Conservation (phyloP, 1,140 invertebrate genomes). For the Arctopsyche grandis region DNA sequence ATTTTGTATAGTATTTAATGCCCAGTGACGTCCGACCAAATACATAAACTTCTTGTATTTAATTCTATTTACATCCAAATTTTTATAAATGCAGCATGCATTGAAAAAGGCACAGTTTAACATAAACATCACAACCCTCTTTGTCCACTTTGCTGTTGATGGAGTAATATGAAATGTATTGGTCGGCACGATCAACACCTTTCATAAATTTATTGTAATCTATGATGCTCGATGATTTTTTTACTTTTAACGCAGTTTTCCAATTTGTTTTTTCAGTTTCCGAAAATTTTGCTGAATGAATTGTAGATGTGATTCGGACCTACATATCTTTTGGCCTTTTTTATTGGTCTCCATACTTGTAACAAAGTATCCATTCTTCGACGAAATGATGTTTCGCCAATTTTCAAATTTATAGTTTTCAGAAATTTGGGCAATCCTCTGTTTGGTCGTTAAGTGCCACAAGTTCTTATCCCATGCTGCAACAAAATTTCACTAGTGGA, state of each 20-base stretch:
- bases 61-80: neutral
- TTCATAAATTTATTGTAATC: no score
- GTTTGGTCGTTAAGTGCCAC: neutral
- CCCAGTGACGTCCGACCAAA: no score
- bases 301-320: neutral
- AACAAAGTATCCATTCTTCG: neutral
- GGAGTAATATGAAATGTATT: neutral
- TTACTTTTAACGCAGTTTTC: no score
- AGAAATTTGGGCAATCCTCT: neutral
- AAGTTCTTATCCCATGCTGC: neutral
- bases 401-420: neutral
- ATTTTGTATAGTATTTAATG: no score
- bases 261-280: no score
- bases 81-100: neutral
- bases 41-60: slow-evolving; percentile 1
- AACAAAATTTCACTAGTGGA: no score
- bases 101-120: slow-evolving; percentile 1
- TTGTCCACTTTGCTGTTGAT: slow-evolving; percentile 1
- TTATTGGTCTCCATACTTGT: no score
- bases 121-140: neutral
- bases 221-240: no score
- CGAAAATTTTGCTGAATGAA: neutral
- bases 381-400: neutral
- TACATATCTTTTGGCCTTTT: neutral
- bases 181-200: slow-evolving; percentile 8